Conservation (phyloP, 1,140 invertebrate genomes). For the Cecropterus lyciades region DNA sequence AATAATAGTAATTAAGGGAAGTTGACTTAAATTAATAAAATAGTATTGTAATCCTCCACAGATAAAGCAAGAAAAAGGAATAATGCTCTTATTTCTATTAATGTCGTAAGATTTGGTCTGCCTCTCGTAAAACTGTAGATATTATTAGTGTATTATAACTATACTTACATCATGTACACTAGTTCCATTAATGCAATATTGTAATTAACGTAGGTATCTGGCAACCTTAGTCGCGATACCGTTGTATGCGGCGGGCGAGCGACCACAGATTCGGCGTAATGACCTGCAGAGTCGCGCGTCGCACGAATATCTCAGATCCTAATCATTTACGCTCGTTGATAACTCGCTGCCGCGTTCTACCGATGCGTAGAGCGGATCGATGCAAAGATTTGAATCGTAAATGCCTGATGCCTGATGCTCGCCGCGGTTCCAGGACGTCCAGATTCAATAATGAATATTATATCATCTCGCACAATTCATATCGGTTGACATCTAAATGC, state of each 20-base stretch:
- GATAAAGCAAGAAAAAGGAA: too few relatives aligned
- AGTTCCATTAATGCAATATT: background rate
- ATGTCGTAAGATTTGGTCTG: too few relatives aligned
- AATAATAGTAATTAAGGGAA: too few relatives aligned
- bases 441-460: background rate
- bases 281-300: conserved; percentile 55
- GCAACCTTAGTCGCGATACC: conserved; percentile 42
- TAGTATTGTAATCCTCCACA: too few relatives aligned
- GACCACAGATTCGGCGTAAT: conserved; percentile 66
- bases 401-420: background rate
- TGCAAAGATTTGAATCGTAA: background rate
- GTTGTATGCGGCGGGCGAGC: conserved; percentile 47
- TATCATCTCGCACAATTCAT: conserved; percentile 5
- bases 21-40: too few relatives aligned
- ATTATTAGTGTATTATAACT: background rate
- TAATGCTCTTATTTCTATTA: too few relatives aligned
- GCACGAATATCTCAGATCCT: conserved; percentile 58
- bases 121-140: background rate
- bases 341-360: conserved; percentile 42
- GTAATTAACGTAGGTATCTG: conserved; percentile 8
- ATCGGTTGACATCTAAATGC: background rate
- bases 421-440: background rate
- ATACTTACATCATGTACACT: background rate
- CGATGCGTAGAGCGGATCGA: conserved; percentile 24
- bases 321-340: conserved; percentile 52